A percentile compares a stretch with the other conserved stretches of the same genome.
Conservation (phyloP, 2,797 vertebrate species). For the Hydrolagus colliei region DNA sequence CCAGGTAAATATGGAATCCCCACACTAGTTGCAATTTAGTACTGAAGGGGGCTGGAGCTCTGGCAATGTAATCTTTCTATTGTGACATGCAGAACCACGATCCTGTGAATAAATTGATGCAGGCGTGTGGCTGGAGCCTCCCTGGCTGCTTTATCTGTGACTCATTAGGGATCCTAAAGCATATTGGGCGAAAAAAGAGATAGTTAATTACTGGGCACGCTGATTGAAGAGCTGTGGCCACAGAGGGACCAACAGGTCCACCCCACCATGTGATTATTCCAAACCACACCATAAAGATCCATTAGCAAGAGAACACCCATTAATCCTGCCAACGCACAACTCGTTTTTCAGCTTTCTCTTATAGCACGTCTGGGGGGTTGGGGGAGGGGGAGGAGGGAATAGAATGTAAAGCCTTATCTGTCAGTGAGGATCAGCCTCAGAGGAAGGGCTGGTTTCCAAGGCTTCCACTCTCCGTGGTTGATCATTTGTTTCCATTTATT, state of each 20-base stretch:
- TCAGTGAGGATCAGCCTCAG: conserved; percentile 52
- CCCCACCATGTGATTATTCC: conserved; percentile 49
- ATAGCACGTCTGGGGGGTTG: conserved; percentile 55
- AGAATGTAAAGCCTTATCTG: conserved; percentile 52
- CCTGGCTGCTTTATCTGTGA: conserved; percentile 42
- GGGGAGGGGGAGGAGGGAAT: conserved; percentile 36
- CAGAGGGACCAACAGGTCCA: conserved; percentile 44
- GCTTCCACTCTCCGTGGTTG: conserved; percentile 50
- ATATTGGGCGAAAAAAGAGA: conserved; percentile 39
- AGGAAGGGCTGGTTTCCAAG: conserved; percentile 54
- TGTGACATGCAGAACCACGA: conserved; percentile 17
- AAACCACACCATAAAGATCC: conserved; percentile 59
- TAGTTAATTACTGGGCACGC: conserved; percentile 40
- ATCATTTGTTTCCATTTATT: conserved; percentile 58
- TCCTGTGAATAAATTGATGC: conserved; percentile 29
- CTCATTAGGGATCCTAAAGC: conserved; percentile 42
- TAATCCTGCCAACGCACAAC: conserved; percentile 63
- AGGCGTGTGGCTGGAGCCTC: conserved; percentile 41
- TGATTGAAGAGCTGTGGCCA: conserved; percentile 37
- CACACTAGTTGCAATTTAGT: conserved; percentile 4
- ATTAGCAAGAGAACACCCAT: conserved; percentile 67
- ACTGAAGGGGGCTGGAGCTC: not conserved
- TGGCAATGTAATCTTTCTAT: conserved; percentile 32
- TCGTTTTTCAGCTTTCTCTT: conserved; percentile 62
- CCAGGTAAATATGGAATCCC: not conserved